Conservation (phyloP, 2,113 vertebrate genomes). For the Cebus imitator region DNA sequence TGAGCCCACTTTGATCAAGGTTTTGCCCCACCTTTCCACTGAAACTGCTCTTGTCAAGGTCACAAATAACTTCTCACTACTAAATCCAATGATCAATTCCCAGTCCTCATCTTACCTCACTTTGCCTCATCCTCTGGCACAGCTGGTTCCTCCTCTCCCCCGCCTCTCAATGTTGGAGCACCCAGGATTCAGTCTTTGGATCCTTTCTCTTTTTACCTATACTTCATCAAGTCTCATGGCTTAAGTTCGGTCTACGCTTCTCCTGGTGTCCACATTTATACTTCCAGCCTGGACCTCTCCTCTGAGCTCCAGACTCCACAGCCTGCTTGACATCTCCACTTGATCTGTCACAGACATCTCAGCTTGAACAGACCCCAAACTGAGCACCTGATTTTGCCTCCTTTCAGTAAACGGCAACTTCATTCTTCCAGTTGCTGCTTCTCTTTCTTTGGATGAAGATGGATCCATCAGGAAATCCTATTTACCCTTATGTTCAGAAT, state of each 20-base stretch:
- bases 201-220: not conserved
- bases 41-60: not conserved
- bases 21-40: not conserved
- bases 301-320: not conserved
- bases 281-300: not conserved
- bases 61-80: not conserved
- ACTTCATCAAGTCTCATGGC: not conserved
- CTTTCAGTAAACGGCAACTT: not conserved
- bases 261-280: not conserved
- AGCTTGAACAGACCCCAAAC: not conserved
- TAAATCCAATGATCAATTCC: not conserved
- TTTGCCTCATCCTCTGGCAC: not conserved
- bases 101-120: not conserved
- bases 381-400: not conserved
- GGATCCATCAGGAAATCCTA: not conserved
- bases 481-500: not conserved
- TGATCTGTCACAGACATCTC: not conserved
- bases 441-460: not conserved
- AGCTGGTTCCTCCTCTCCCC: not conserved
- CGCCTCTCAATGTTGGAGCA: not conserved
- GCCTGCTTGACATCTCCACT: not conserved
- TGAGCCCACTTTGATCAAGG: not conserved
- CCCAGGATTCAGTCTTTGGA: not conserved
- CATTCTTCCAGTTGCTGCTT: not conserved
- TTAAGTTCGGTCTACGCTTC: not conserved